These are phyloP conservation scores for Camelus bactrianus DNA, from an alignment of 2,113 vertebrate species.

Conservation along the genomic window DNA sequence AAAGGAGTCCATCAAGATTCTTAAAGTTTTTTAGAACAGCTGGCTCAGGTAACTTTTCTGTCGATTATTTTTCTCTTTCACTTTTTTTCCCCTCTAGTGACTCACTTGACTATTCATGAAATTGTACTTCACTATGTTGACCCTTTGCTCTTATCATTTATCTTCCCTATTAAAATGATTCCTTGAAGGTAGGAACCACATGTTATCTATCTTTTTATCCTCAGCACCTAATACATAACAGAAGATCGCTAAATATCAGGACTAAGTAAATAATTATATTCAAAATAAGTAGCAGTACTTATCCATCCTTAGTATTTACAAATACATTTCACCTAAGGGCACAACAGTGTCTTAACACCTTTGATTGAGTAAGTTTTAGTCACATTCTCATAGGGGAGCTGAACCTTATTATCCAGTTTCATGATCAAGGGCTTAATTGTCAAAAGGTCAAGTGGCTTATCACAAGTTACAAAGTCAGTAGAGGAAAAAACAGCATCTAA, in stretches of 20 bases:
- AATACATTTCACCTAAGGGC: conserved; percentile 1
- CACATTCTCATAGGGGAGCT: conserved; percentile 50
- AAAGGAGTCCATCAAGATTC: not conserved
- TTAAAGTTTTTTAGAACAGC: not conserved
- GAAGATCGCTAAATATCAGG: not conserved
- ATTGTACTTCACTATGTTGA: not conserved
- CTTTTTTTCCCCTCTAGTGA: not conserved
- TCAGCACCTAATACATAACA: not conserved
- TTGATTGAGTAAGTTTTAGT: conserved; percentile 33
- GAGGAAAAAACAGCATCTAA: conserved; percentile 38
- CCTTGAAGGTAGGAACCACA: not conserved
- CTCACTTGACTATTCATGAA: not conserved
- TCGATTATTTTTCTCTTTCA: not conserved
- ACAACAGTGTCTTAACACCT: conserved; percentile 33
- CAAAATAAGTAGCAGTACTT: conserved; percentile 55
- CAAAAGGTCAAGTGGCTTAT: conserved; percentile 64
- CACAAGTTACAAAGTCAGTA: not conserved
- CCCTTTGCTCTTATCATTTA: conserved; percentile 10
- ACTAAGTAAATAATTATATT: conserved; percentile 35
- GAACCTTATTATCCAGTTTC: conserved; percentile 63
- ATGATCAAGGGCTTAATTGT: conserved; percentile 47
- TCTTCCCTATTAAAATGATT: not conserved
- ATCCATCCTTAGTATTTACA: conserved; percentile 35
- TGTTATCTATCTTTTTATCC: conserved; percentile 33
- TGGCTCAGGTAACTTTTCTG: not conserved